A percentile compares a stretch with the other conserved stretches of the same genome.
These are phyloP conservation scores for Bilobella aurantiaca DNA, from an alignment of 1,140 invertebrate genomes.

Conservation along the genomic window DNA sequence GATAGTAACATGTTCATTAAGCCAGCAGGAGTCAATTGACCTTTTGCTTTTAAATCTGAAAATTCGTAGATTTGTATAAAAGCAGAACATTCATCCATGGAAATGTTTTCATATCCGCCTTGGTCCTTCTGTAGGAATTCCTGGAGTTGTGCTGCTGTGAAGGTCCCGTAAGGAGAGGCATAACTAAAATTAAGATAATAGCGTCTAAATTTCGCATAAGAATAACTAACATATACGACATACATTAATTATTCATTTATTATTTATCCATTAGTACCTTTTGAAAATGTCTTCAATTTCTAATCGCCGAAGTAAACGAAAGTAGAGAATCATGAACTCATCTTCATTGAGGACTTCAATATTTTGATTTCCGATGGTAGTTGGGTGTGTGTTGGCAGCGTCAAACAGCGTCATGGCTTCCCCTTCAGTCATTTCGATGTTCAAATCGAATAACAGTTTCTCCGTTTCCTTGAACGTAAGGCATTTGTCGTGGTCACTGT, in stretches of 20 bases:
- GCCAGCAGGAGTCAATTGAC: slow-evolving; percentile 36
- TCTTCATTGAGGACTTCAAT: slow-evolving; percentile 42
- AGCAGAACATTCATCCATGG: slow-evolving; percentile 35
- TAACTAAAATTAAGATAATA: slow-evolving; percentile 23
- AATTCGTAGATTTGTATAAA: slow-evolving; percentile 41
- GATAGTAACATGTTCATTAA: slow-evolving; percentile 42
- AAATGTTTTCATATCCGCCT: slow-evolving; percentile 28
- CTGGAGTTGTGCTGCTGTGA: slow-evolving; percentile 27
- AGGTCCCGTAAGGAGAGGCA: slow-evolving; percentile 9
- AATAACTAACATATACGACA: not conserved
- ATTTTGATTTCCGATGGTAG: slow-evolving; percentile 20
- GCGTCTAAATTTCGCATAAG: not conserved
- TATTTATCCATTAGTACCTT: slow-evolving; percentile 36
- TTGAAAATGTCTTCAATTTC: slow-evolving; percentile 47
- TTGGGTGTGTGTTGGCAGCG: slow-evolving; percentile 46
- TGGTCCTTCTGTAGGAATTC: slow-evolving; percentile 36
- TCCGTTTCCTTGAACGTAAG: slow-evolving; percentile 43
- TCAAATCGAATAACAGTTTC: slow-evolving; percentile 41
- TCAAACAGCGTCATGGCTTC: slow-evolving; percentile 40
- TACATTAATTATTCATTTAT: not conserved
- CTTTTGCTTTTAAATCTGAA: slow-evolving; percentile 35
- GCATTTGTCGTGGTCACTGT: slow-evolving; percentile 41
- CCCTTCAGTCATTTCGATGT: slow-evolving; percentile 40
- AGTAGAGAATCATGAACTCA: slow-evolving; percentile 49
- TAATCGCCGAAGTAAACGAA: slow-evolving; percentile 43